Evolutionary conservation across 2,888 invertebrate genomes (phyloP).

Genomic region (Aphidius colemani): DNA sequence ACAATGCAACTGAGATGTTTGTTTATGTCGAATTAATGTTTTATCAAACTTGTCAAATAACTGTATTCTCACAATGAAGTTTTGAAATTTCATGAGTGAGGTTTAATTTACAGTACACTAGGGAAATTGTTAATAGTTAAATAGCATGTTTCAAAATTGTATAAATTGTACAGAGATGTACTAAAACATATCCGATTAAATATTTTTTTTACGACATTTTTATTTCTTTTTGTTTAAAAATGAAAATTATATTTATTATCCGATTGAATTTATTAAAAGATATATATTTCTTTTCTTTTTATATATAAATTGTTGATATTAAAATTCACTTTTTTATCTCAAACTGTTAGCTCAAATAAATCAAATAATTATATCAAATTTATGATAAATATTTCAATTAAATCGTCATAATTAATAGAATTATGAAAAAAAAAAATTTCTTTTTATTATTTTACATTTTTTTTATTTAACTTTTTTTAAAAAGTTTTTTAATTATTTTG

Average conservation of each 20-base stretch:
- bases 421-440: background rate
- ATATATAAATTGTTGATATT: background rate
- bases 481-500: background rate
- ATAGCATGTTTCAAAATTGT: slow-evolving; percentile 1
- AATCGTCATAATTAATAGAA: background rate
- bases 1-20: background rate
- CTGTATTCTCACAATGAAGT: too few species aligned
- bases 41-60: slow-evolving; percentile 2
- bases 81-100: too few species aligned
- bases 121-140: slow-evolving; percentile 1
- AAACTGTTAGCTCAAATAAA: background rate
- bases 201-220: background rate
- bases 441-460: background rate
- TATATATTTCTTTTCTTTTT: background rate
- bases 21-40: background rate
- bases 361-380: background rate
- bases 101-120: background rate
- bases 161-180: background rate
- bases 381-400: background rate
- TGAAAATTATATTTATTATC: background rate
- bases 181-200: background rate
- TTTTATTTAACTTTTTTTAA: too few species aligned
- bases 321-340: background rate
- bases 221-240: background rate
- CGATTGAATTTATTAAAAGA: background rate